phyloP scores from a whole-genome alignment of 2,113 vertebrate genomes.

The Erinaceus europaeus region DNA sequence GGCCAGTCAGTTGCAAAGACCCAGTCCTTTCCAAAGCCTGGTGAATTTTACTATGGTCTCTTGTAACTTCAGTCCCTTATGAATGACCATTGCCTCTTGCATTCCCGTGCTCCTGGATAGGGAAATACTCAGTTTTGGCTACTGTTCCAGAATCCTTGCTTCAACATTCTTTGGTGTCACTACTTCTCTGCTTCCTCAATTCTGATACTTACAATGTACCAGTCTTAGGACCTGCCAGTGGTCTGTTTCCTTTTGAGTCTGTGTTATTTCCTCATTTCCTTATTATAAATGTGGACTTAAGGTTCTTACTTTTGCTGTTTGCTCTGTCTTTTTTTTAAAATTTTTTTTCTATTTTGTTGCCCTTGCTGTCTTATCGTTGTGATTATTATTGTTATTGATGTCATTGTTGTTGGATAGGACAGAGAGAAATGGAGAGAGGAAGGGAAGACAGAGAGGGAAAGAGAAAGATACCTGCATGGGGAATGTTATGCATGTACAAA shows the following conservation, averaged over 20 bases:
- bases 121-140: not conserved
- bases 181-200: not conserved
- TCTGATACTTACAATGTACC: accelerated
- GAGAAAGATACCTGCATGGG: too few species aligned
- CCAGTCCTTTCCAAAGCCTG: too few species aligned
- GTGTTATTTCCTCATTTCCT: not conserved
- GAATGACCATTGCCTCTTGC: not conserved
- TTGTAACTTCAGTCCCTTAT: not conserved
- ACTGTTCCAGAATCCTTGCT: not conserved
- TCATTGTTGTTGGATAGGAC: too few species aligned
- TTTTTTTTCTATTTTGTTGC: too few species aligned
- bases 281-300: not conserved
- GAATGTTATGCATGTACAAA: too few species aligned
- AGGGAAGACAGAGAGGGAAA: too few species aligned
- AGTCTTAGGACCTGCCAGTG: not conserved
- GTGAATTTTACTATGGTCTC: not conserved
- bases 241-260: not conserved
- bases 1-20: not conserved
- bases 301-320: not conserved
- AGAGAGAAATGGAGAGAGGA: too few species aligned
- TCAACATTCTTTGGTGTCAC: not conserved
- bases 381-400: too few species aligned
- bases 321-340: too few species aligned
- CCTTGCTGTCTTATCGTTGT: too few species aligned
- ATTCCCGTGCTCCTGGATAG: not conserved